Conservation (phyloP, 1,140 invertebrate species). For the Solenopsis fugax region DNA sequence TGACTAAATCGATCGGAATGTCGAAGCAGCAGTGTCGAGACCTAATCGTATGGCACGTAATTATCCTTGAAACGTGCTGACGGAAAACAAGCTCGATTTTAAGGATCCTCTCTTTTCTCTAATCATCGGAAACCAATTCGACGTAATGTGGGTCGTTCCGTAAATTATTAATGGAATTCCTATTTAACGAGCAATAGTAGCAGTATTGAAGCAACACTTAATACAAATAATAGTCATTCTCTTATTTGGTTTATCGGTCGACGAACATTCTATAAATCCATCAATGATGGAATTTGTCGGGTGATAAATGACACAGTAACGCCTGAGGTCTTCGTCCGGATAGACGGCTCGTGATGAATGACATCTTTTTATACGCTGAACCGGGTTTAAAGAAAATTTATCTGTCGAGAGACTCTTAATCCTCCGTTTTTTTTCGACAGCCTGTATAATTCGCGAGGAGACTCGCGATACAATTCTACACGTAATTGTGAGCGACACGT, state of each 20-base stretch:
- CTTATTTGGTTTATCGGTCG: background rate
- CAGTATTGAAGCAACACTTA: background rate
- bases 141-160: background rate
- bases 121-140: background rate
- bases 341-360: constrained; percentile 11
- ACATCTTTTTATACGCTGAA: background rate
- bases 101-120: background rate
- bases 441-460: no score
- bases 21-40: background rate
- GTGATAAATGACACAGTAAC: constrained; percentile 40
- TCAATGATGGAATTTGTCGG: constrained; percentile 2
- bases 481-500: background rate
- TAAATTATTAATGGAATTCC: constrained; percentile 13
- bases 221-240: constrained; percentile 1
- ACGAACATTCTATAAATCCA: background rate
- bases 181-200: no score
- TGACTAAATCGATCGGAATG: constrained; percentile 14
- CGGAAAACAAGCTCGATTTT: background rate
- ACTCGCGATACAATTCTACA: background rate
- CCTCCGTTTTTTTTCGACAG: background rate
- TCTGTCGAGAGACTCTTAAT: background rate
- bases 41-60: constrained; percentile 14
- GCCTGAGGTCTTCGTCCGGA: background rate
- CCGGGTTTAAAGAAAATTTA: constrained; percentile 7
- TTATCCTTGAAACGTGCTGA: constrained; percentile 12